Evolutionary conservation across 2,888 invertebrate genomes (phyloP).

Genomic region (Imbricaverruca yamaguchii): DNA sequence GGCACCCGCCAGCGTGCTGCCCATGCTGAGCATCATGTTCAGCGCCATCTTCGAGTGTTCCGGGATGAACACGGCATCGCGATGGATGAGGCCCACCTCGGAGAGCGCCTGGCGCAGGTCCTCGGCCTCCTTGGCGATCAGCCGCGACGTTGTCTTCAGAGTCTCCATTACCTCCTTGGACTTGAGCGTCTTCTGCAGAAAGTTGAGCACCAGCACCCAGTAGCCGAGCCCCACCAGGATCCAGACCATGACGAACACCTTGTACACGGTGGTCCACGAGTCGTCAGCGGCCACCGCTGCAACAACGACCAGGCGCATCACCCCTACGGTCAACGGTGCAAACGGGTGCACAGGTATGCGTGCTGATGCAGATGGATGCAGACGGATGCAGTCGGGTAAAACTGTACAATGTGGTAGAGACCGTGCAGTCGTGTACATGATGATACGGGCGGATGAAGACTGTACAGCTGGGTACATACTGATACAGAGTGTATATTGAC

Average conservation of each 20-base stretch:
- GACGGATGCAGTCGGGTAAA: too few species aligned
- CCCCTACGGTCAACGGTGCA: too few species aligned
- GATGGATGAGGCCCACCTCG: background rate
- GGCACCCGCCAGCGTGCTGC: background rate
- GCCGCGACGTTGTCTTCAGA: background rate
- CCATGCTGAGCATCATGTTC: background rate
- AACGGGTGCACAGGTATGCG: too few species aligned
- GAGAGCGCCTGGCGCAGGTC: background rate
- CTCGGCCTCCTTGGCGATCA: constrained; percentile 7
- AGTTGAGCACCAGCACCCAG: constrained; percentile 59
- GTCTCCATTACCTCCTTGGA: constrained; percentile 5
- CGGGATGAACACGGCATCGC: background rate
- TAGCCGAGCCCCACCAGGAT: constrained; percentile 85
- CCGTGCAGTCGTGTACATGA: too few species aligned
- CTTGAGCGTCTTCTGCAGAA: constrained; percentile 35
- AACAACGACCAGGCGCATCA: background rate
- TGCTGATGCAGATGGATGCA: too few species aligned
- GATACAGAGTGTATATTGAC: too few species aligned
- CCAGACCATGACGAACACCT: constrained; percentile 75
- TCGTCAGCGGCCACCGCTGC: background rate
- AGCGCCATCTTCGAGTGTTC: constrained; percentile 9
- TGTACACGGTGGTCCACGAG: constrained; percentile 50
- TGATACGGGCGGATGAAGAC: too few species aligned
- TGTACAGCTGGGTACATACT: too few species aligned
- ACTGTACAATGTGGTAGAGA: too few species aligned